A percentile compares a stretch with the other conserved stretches of the same genome.
Evolutionary conservation across 2,113 vertebrate genomes (phyloP).

Genomic region (Hypanus sabinus): DNA sequence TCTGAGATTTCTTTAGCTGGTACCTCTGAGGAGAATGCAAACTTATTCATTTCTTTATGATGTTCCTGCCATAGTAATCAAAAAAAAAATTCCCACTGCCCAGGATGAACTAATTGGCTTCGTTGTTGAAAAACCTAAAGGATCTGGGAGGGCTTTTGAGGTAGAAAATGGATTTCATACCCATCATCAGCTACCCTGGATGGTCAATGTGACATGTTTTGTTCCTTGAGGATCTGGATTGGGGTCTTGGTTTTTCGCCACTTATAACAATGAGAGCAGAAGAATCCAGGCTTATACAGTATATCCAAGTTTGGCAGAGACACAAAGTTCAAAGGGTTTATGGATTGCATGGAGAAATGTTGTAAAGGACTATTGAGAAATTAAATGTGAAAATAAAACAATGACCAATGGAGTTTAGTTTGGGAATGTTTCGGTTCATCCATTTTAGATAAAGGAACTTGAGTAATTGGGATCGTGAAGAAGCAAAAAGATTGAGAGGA

Average conservation of each 20-base stretch:
- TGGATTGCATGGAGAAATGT: background rate
- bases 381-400: background rate
- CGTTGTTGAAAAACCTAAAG: background rate
- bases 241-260: background rate
- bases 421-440: background rate
- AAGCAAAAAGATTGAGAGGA: background rate
- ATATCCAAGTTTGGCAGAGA: background rate
- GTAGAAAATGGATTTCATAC: background rate
- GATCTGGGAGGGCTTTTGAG: background rate
- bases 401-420: background rate
- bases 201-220: background rate
- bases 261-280: background rate
- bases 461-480: background rate
- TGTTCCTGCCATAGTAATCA: background rate
- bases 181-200: background rate
- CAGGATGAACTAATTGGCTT: background rate
- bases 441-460: background rate
- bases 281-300: background rate
- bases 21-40: background rate
- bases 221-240: background rate
- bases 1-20: background rate
- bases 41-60: background rate
- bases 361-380: background rate
- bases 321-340: background rate
- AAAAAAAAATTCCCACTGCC: background rate